Evolutionary conservation across 2,888 invertebrate species (phyloP).

Genomic region (Melinopterus prodromus): DNA sequence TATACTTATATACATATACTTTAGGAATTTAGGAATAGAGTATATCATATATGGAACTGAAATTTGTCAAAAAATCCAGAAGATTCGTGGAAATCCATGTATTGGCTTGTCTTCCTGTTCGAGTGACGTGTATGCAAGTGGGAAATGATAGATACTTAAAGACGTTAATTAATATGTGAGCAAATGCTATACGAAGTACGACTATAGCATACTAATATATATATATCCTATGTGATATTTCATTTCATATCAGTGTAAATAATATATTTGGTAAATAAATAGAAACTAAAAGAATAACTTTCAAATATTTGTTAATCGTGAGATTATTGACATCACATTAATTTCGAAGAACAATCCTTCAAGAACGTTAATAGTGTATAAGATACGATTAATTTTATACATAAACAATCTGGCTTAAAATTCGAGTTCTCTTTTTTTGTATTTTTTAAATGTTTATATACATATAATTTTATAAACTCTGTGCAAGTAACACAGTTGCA

Average conservation of each 20-base stretch:
- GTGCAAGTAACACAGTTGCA: slow-evolving; percentile 46
- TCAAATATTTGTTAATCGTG: slow-evolving; percentile 54
- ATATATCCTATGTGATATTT: slow-evolving; percentile 36
- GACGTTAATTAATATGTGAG: slow-evolving; percentile 41
- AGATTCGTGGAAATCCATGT: background rate
- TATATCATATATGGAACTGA: slow-evolving; percentile 12
- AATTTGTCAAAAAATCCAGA: slow-evolving; percentile 26
- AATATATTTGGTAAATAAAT: slow-evolving; percentile 57
- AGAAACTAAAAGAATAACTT: slow-evolving; percentile 48
- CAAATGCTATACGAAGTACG: slow-evolving; percentile 44
- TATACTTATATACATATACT: slow-evolving; percentile 9
- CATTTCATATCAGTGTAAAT: slow-evolving; percentile 48
- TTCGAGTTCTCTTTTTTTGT: slow-evolving; percentile 56
- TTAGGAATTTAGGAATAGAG: slow-evolving; percentile 20
- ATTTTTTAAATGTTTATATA: slow-evolving; percentile 56
- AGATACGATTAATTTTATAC: slow-evolving; percentile 60
- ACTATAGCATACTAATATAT: slow-evolving; percentile 39
- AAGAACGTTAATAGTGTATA: slow-evolving; percentile 51
- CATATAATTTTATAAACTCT: slow-evolving; percentile 62
- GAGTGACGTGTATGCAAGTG: slow-evolving; percentile 37
- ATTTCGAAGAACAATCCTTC: slow-evolving; percentile 58
- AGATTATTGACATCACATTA: slow-evolving; percentile 62
- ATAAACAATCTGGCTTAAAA: slow-evolving; percentile 60
- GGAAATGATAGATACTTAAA: slow-evolving; percentile 42
- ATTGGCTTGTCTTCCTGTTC: slow-evolving; percentile 14